Base-by-base conservation (phyloP, 2,888 invertebrate genomes). In the Tenthredo distinguenda region DNA sequence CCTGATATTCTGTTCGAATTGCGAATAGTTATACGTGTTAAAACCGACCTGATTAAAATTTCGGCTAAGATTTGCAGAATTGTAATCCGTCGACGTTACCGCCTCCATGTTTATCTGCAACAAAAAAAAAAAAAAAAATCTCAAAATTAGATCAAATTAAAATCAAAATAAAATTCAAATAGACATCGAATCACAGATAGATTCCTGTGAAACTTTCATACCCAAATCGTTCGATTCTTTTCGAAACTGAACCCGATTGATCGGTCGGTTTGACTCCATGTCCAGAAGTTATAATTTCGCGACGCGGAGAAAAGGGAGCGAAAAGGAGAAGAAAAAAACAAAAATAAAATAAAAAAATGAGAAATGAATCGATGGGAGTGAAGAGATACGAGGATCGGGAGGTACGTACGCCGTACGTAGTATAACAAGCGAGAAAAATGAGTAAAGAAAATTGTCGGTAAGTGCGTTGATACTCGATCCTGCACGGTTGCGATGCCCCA, bases 31-130 rank as follows among this genome's bases (percentile, higher is more conserved):
- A 89, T 93, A 93, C 12, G 91, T 90, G 65, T 92, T 92, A 87
- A 91, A 92, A 68, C 90, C 90, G 26, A 91, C 88, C 86, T 92
- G 92, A 86, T 92, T 92, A 86, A 90, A 91, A 86, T 91, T 92
- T 12, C 91, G 90, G 85, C 91, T 91, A 26, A 91, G 88, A 84
- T 91, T 91, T 84, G 93, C 92, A 37, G 93, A 91, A 79, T 93
- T 92, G 92, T 94, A 95, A 84, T 94, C 94, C 77, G 93, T 94
- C 77, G 94, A 94, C 85, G 94, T 94, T 85, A 95, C 94, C 58
- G 94, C 93, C 86, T 94, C 94, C 94, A 95, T 93, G 89, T 95
- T 94, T 88, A 95, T 94, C 95, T 95, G 93, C 5, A 94, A 94
- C 86, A 88, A 15, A 12, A 34, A 34, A 18, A 43, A 12, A 43